Evolutionary conservation across 2,113 vertebrate genomes (phyloP).

Genomic region (Coreoperca whiteheadi): DNA sequence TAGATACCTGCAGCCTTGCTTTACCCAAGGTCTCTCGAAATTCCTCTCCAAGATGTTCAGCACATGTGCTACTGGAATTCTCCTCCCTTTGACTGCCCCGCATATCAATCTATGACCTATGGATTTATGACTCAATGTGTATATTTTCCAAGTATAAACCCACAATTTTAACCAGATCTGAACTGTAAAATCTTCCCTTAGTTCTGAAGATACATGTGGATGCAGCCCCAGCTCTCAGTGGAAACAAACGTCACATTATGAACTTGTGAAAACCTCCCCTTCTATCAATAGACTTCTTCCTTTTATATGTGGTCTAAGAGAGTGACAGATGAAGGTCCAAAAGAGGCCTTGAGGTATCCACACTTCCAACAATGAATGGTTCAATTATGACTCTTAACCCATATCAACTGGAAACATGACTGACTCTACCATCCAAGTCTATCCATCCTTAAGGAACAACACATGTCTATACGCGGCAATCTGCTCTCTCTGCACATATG

Average conservation of each 20-base stretch:
- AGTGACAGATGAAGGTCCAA: slow-evolving; percentile 53
- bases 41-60: slow-evolving; percentile 58
- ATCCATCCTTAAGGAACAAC: slow-evolving; percentile 58
- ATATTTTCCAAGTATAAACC: slow-evolving; percentile 44
- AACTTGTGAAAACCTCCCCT: slow-evolving; percentile 36
- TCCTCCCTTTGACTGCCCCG: background rate
- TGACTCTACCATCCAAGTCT: slow-evolving; percentile 26
- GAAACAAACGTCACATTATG: slow-evolving; percentile 32
- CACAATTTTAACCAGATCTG: slow-evolving; percentile 45
- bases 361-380: slow-evolving; percentile 48
- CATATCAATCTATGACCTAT: slow-evolving; percentile 20
- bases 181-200: slow-evolving; percentile 20
- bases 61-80: slow-evolving; percentile 65
- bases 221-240: slow-evolving; percentile 17
- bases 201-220: slow-evolving; percentile 28
- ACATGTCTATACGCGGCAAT: slow-evolving; percentile 36
- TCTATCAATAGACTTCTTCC: slow-evolving; percentile 31
- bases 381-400: slow-evolving; percentile 51
- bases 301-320: slow-evolving; percentile 42
- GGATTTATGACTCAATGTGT: slow-evolving; percentile 52
- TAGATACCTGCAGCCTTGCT: slow-evolving; percentile 32
- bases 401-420: slow-evolving; percentile 67
- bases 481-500: slow-evolving; percentile 49
- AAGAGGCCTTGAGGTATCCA: slow-evolving; percentile 41
- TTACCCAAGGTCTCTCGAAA: slow-evolving; percentile 43